These are phyloP conservation scores for Plutomurus gul DNA, from an alignment of 1,140 invertebrate genomes.

Conservation along the genomic window DNA sequence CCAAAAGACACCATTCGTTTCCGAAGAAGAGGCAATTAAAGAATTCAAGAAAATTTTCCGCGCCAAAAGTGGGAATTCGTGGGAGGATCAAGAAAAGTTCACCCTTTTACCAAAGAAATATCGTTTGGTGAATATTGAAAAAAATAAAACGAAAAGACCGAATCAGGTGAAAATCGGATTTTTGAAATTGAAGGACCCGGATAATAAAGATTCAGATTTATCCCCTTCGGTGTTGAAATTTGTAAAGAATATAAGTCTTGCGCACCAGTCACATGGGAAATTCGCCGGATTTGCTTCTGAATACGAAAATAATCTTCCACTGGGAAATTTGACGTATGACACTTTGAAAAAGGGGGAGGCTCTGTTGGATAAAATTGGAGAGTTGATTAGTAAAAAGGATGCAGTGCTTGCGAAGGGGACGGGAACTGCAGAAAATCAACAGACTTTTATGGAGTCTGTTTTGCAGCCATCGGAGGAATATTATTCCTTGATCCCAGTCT, in stretches of 20 bases:
- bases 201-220: not conserved
- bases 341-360: conserved; percentile 9
- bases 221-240: not conserved
- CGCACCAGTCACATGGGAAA: not conserved
- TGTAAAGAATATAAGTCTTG: conserved; percentile 51
- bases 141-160: conserved; percentile 48
- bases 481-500: conserved; percentile 59
- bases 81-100: conserved; percentile 59
- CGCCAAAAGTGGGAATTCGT: conserved; percentile 62
- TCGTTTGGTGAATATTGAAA: conserved; percentile 57
- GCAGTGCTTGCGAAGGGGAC: conserved; percentile 41
- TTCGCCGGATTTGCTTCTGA: not conserved
- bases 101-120: conserved; percentile 60
- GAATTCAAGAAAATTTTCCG: conserved; percentile 64
- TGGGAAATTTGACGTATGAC: not conserved
- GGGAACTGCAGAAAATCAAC: not conserved
- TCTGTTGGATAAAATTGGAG: conserved; percentile 38
- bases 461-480: conserved; percentile 60
- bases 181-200: not conserved
- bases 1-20: conserved; percentile 62
- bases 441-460: not conserved
- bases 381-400: conserved; percentile 41
- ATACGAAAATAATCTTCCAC: conserved; percentile 3
- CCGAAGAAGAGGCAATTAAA: conserved; percentile 59
- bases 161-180: conserved; percentile 58